Conservation (phyloP, 2,888 invertebrate species). For the Octonoba sinensis region DNA sequence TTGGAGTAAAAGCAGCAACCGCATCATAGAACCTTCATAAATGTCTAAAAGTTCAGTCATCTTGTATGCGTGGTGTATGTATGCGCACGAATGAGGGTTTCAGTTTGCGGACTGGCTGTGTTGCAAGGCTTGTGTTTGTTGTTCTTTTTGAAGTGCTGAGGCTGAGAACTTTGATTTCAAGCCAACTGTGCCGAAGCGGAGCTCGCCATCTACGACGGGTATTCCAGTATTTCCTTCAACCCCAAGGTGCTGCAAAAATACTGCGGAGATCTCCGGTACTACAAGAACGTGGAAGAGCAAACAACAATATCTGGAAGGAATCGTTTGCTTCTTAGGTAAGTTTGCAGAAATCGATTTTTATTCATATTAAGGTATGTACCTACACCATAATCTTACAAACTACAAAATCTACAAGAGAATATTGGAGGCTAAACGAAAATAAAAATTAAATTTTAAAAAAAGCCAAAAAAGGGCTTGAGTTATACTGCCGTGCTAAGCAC, state of each 20-base stretch:
- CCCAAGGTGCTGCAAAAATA: slow-evolving; percentile 69
- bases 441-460: no score
- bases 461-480: no score
- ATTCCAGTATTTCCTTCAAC: slow-evolving; percentile 67
- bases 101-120: slow-evolving; percentile 5
- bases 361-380: no score
- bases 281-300: slow-evolving; percentile 72
- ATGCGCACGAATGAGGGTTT: not conserved
- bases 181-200: slow-evolving; percentile 72
- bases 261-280: slow-evolving; percentile 72
- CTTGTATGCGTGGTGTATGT: not conserved
- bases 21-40: no score
- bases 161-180: slow-evolving; percentile 58
- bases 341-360: not conserved
- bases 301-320: slow-evolving; percentile 71
- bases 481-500: no score
- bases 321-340: slow-evolving; percentile 70
- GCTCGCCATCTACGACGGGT: slow-evolving; percentile 72
- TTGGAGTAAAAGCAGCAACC: no score
- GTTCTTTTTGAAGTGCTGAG: slow-evolving; percentile 29
- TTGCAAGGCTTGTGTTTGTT: slow-evolving; percentile 37
- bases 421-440: no score
- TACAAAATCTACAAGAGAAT: no score
- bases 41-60: no score
- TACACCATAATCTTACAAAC: no score